Base-by-base conservation (phyloP, 2,888 invertebrate genomes). In the Macaria notata region DNA sequence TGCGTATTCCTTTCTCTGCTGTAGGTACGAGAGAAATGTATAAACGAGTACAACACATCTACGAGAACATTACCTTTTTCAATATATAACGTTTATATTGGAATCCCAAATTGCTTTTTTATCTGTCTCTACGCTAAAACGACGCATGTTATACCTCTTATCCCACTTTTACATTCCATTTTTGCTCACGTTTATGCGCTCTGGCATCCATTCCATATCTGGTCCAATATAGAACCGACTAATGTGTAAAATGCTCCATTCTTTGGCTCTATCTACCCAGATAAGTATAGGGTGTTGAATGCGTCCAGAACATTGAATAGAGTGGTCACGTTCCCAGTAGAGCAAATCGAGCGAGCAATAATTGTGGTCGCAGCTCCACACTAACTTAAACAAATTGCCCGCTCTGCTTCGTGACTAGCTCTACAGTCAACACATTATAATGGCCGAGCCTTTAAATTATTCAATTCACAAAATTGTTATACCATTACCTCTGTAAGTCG, bases 291-390 rank as follows among this genome's bases (percentile, higher is more conserved):
- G 44, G 59, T 61, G 53, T 53, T 66, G 63, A 64, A 64, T 62
- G 54, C 60, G 51, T 51, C 33, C 50, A 44, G 51, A 56, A 55
- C 62, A 65, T 63, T 62, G 61, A 68, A 70, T 65, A 66, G 66
- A 69, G 71, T 63, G 71, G 69, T 73, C 74, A 74, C 71, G 66
- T 68, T 67, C 58, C 67, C 65, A 61, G 68, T 71, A 65, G 65
- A 67, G 65, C 71, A 74, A 73, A 73, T 70, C 72, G 72, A 68
- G 66, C 64, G 56, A 64, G 65, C 61, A 70, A 70, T 68, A 64
- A 67, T 63, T 68, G 68, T 68, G 64, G 68, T 71, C 62, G 68
- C 63, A 62, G 55, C 62, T 66, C 59, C 64, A 65, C 65, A 63
- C 58, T 68, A 67, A 68, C 67, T 66, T 67, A 69, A 71, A 69